A percentile compares a stretch with the other conserved stretches of the same genome.
Conservation (phyloP, 2,113 vertebrate species). For the Noturus placidus region DNA sequence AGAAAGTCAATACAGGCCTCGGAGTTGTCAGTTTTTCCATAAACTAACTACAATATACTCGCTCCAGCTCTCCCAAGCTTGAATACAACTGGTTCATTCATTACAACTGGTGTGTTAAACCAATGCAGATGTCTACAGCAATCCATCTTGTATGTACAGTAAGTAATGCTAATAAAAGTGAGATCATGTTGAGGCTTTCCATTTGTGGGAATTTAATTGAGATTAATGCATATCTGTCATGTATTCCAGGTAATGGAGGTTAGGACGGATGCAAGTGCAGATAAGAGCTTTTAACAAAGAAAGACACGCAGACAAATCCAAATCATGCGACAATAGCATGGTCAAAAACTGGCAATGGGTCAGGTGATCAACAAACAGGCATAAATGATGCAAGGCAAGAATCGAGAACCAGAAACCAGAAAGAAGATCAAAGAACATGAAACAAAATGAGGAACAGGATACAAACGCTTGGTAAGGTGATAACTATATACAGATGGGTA, state of each 20-base stretch:
- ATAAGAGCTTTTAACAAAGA: too few relatives aligned
- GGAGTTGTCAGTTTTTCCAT: constrained; percentile 49
- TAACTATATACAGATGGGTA: not conserved
- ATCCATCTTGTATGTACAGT: not conserved
- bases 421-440: too few relatives aligned
- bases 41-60: not conserved
- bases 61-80: not conserved
- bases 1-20: constrained; percentile 52
- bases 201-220: not conserved
- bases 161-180: not conserved
- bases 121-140: not conserved
- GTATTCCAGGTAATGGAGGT: too few relatives aligned
- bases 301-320: too few relatives aligned
- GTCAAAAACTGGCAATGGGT: too few relatives aligned
- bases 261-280: too few relatives aligned
- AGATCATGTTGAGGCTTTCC: not conserved
- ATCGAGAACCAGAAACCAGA: too few relatives aligned
- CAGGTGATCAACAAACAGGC: too few relatives aligned
- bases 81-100: not conserved
- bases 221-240: not conserved
- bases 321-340: too few relatives aligned
- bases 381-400: too few relatives aligned
- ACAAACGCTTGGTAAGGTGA: too few relatives aligned
- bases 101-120: not conserved
- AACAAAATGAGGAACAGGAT: too few relatives aligned